These are phyloP conservation scores for Dicyrtomina minuta DNA, from an alignment of 2,888 invertebrate genomes.

Conservation along the genomic window DNA sequence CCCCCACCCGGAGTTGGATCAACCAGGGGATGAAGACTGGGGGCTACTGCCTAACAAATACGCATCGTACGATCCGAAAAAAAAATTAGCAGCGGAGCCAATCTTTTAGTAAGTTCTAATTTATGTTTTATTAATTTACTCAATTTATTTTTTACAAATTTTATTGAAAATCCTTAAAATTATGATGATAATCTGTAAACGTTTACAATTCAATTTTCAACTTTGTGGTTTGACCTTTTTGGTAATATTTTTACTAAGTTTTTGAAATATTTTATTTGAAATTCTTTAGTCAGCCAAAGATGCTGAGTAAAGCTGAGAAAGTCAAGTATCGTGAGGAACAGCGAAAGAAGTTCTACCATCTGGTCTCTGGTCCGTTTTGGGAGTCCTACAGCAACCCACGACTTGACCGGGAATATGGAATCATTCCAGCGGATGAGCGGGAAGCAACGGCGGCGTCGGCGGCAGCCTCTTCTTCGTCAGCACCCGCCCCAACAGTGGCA, in stretches of 20 bases:
- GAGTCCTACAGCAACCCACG: background rate
- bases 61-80: background rate
- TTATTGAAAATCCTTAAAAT: background rate
- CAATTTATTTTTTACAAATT: too few relatives aligned
- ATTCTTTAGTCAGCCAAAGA: slow-evolving; percentile 5
- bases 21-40: background rate
- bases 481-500: too few relatives aligned
- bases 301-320: slow-evolving; percentile 1
- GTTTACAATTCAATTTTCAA: background rate
- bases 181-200: background rate
- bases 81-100: background rate
- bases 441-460: too few relatives aligned
- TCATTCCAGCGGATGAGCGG: too few relatives aligned
- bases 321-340: slow-evolving; percentile 4
- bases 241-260: too few relatives aligned
- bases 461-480: too few relatives aligned
- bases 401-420: too few relatives aligned
- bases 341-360: background rate
- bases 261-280: too few relatives aligned
- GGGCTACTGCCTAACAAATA: background rate
- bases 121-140: background rate
- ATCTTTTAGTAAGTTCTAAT: slow-evolving; percentile 4
- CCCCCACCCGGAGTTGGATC: background rate
- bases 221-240: background rate
- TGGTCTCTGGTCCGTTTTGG: slow-evolving; percentile 5